Evolutionary conservation across 2,113 vertebrate genomes (phyloP), one percentile per base, ranked within the genome.

Genomic region (Alaudala cheleensis): DNA sequence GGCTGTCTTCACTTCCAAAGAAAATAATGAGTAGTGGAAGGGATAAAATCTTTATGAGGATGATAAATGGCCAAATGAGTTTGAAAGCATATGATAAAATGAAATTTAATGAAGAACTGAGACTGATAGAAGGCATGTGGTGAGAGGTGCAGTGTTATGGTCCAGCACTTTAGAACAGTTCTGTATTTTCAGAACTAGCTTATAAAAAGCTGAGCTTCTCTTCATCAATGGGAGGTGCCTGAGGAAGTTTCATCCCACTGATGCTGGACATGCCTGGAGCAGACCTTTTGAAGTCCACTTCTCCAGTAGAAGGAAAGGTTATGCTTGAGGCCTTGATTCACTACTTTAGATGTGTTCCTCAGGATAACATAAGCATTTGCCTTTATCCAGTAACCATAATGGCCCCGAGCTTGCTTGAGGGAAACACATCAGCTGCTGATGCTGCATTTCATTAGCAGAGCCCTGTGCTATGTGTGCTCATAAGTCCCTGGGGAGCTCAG

Each of bases 161-260:
- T 72, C 23, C 13, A 28, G 29, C 15, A 19, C 19, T 64, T 82
- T 60, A 49, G 57, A 88, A 20, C 15, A 78, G 58, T n/a, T 21
- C 15, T 66, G 22, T 86, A 4, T 86, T 93, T 88, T 61, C 34
- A 69, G 42, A 67, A 34, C 34, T 53, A 37, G 42, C 31, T 91
- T 61, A 70, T 51, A 33, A n/a, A 25, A 64, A 81, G 42, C 23
- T 57, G 50, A 23, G 6, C 9, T 50, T 58, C 14, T 11, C 22
- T 78, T 85, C 33, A 19, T 11, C 15, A 39, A 0, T 62, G 34
- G 29, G 61, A 61, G 14, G 40, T 81, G 28, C 34, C 73, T 5
- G 4, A 62, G 17, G 57, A 71, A 44, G 21, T 14, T 64, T 58
- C 49, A 4, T 85, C 49, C 49, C 33, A 21, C 25, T 0, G 0